Base-by-base conservation (phyloP, 2,888 invertebrate species). In the Notodonta dromedarius region DNA sequence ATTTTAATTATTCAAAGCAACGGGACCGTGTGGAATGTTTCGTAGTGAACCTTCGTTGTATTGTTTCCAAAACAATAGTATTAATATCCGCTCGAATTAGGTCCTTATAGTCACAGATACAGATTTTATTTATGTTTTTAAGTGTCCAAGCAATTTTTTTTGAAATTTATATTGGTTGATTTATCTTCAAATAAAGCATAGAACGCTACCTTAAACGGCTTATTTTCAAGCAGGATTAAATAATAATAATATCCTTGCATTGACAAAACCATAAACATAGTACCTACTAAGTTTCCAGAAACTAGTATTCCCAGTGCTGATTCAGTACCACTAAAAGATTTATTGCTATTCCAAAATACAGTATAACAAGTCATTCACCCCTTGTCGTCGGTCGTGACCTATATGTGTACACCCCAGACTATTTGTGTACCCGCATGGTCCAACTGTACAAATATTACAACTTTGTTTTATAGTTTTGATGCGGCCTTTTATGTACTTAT, bases 1-100 rank as follows among this genome's bases (percentile, higher is more conserved):
- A 35, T 53, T 53, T 53, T 53, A 53, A 53, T 53, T 35, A 53
- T 53, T 53, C 53, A 53, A n/a, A 53, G n/a, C 53, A 35, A 13
- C 4, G 16, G 9, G 16, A 9, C 5, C 9, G 14, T 53, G 53
- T n/a, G 53, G 32, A 53, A 50, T 50, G 35, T 53, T 53, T 53
- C 4, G 53, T 53, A 32, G 53, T 53, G 13, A 35, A 53, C 53
- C 35, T 53, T n/a, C 24, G 53, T 35, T 13, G 53, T n/a, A 53
- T 53, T 13, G 53, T 53, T 24, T 4, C 3, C 2, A 35, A 35
- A 53, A 53, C 53, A 35, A 53, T 53, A 12, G 32, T 13, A 13
- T 35, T 24, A 13, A 53, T 9, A 16, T 50, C 3, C 11, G 16
- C 35, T 35, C 5, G 16, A 35, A 13, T 35, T 53, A 32, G 12